A percentile compares a stretch with the other conserved stretches of the same genome.
phyloP scores from a whole-genome alignment of 2,113 vertebrate species.

The Deroptyus accipitrinus region DNA sequence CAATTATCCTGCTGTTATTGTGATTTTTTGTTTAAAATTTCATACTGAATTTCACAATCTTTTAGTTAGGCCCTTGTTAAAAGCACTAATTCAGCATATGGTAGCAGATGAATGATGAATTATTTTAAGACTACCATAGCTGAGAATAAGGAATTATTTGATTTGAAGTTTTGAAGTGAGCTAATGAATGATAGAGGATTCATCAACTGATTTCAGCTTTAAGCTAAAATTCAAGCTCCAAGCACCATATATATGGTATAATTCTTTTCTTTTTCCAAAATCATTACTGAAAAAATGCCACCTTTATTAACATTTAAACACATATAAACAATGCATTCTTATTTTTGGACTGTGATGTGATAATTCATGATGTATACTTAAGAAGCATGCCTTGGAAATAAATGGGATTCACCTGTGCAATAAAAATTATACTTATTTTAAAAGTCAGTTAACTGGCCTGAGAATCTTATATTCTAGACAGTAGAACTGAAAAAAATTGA shows the following conservation, averaged over 20 bases:
- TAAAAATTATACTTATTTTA: not conserved
- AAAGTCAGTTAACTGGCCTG: not conserved
- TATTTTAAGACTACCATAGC: not conserved
- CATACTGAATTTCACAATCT: slow-evolving; percentile 63
- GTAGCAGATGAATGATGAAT: slow-evolving; percentile 63
- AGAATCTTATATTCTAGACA: not conserved
- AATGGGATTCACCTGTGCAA: not conserved
- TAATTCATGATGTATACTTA: not conserved
- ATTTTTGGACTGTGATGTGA: not conserved
- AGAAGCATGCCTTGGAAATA: not conserved
- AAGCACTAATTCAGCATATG: slow-evolving; percentile 61
- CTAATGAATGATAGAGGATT: not conserved
- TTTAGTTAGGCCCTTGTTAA: slow-evolving; percentile 76
- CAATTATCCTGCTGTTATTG: not conserved
- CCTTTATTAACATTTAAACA: not conserved
- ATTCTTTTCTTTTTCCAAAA: not conserved
- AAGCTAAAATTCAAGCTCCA: not conserved
- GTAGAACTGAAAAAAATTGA: not conserved
- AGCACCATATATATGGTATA: not conserved
- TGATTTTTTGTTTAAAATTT: not conserved
- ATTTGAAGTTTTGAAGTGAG: not conserved
- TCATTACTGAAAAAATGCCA: not conserved
- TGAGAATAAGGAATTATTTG: not conserved
- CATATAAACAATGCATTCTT: not conserved
- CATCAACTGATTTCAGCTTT: not conserved